Base-by-base conservation (phyloP, 2,113 vertebrate genomes). In the Salvelinus sp. region DNA sequence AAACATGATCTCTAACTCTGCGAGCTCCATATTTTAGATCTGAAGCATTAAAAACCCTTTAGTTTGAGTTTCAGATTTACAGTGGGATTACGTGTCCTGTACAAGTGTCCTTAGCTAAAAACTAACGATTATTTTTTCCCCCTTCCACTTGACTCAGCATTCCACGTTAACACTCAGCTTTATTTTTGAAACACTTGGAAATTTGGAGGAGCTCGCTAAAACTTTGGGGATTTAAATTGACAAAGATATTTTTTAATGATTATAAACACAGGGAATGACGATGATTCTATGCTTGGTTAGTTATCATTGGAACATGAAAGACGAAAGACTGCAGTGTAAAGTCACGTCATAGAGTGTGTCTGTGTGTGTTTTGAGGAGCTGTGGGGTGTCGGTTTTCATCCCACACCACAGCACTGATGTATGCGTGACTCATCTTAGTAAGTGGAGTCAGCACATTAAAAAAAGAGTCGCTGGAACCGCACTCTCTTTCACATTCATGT, bases 401-500 rank as follows among this genome's bases (percentile, higher is more conserved):
- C 79, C 78, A 4, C 71, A 23, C 62, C n/a, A 47, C 64, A 84
- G 70, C 47, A 23, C 68, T 91, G 89, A 92, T 90, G 91, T 89
- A 92, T 86, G 85, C 68, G 76, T 68, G 82, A 88, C 87, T 86
- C 78, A 90, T 90, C 86, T 75, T 63, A 76, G 80, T 88, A 86
- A 84, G 82, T 88, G 79, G 79, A 87, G 84, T 77, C 86, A 70
- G 87, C 72, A 72, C 87, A 78, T 69, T 6, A 33, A 72, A 78
- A 78, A 72, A 70, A 81, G 73, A 75, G 67, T 89, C 69, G 86
- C 80, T 83, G 22, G 64, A 79, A 84, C 83, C 77, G 57, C 86
- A 84, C 76, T 69, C 20, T 69, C 27, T 82, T 87, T 86, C 87
- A 88, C 83, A 70, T 87, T 92, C 88, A 91, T 88, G 82, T 93